Conservation (phyloP, 1,140 invertebrate species). For the Vanessa atalanta region DNA sequence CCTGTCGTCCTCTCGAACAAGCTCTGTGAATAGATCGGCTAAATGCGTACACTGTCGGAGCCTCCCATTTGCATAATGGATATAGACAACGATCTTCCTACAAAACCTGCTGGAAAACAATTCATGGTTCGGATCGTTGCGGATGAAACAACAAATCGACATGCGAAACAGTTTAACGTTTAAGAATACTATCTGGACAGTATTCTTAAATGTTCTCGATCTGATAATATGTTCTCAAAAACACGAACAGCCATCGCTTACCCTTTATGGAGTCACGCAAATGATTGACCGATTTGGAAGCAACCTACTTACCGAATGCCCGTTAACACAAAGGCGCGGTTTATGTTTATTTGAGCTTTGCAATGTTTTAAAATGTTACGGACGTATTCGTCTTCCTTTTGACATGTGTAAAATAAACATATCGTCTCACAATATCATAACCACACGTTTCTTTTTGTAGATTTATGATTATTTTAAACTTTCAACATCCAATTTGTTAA, state of each 20-base stretch:
- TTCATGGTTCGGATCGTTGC: constrained; percentile 1
- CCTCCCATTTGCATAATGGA: constrained; percentile 74
- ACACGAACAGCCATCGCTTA: constrained; percentile 41
- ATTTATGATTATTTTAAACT: background rate
- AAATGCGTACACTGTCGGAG: constrained; percentile 59
- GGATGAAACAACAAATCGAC: constrained; percentile 36
- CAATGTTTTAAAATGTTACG: constrained; percentile 28
- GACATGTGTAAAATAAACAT: constrained; percentile 10
- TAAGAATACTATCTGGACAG: constrained; percentile 17
- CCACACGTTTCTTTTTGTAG: background rate
- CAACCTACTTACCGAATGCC: constrained; percentile 57
- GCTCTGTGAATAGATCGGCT: constrained; percentile 57
- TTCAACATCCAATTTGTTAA: background rate
- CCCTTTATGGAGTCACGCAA: constrained; percentile 64
- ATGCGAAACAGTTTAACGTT: constrained; percentile 53
- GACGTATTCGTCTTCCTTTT: constrained; percentile 13
- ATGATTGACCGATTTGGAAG: constrained; percentile 62
- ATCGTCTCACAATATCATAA: constrained; percentile 6
- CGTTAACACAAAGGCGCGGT: constrained; percentile 33
- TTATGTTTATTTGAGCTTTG: constrained; percentile 31
- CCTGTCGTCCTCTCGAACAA: constrained; percentile 11
- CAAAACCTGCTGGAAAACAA: constrained; percentile 50
- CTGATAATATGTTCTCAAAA: constrained; percentile 43
- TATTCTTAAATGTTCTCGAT: constrained; percentile 39
- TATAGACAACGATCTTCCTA: constrained; percentile 54